A percentile compares a stretch with the other conserved stretches of the same genome.
phyloP scores from a whole-genome alignment of 2,797 vertebrate species.

The Protosalanx chinensis region DNA sequence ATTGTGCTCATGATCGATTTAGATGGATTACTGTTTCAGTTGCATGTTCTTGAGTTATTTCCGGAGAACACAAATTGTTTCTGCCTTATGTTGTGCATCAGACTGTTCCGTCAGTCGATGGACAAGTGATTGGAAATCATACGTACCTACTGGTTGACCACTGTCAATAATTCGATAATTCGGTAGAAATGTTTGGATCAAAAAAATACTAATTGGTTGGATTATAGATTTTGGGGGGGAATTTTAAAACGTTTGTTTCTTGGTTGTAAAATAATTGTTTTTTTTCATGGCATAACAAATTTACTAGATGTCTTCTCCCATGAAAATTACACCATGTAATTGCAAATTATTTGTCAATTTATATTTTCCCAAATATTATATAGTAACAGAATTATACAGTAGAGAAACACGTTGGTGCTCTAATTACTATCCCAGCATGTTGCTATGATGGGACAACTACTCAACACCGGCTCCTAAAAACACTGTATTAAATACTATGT shows the following conservation, averaged over 20 bases:
- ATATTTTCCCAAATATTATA: constrained; percentile 61
- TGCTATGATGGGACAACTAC: constrained; percentile 38
- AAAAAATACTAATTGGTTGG: neutral
- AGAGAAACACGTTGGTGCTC: constrained; percentile 48
- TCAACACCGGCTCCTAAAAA: constrained; percentile 46
- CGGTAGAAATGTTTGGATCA: neutral
- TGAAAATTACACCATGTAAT: constrained; percentile 34
- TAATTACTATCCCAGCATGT: constrained; percentile 45
- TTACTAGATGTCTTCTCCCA: constrained; percentile 42
- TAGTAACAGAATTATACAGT: constrained; percentile 63
- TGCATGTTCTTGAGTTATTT: neutral
- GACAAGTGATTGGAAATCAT: neutral
- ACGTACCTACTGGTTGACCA: neutral
- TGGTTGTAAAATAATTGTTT: constrained; percentile 23
- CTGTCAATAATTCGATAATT: neutral
- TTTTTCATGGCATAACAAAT: constrained; percentile 10
- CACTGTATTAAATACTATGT: constrained; percentile 39
- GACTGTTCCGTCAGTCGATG: neutral
- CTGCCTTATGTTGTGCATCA: neutral
- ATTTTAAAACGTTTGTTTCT: constrained; percentile 38
- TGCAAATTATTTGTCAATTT: constrained; percentile 35
- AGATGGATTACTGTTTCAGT: neutral
- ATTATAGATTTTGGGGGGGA: constrained; percentile 41
- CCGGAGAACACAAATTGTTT: neutral
- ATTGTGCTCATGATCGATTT: neutral